Conservation (phyloP, 2,113 vertebrate species). For the Solea senegalensis region DNA sequence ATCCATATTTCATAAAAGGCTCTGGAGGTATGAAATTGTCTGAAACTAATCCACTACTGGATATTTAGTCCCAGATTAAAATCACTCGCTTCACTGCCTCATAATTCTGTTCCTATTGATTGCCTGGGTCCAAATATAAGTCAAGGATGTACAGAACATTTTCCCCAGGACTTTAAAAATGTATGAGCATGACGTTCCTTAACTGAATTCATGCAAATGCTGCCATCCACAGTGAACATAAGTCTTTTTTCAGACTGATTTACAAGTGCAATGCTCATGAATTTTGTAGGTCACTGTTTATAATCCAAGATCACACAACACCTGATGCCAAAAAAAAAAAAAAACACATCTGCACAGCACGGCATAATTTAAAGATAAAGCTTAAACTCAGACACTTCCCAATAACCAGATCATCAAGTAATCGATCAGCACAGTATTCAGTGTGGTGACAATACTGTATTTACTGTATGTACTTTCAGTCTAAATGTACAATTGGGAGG, state of each 20-base stretch:
- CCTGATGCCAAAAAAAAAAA: not conserved
- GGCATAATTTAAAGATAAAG: slow-evolving; percentile 20
- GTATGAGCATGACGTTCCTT: slow-evolving; percentile 48
- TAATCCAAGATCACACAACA: not conserved
- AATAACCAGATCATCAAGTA: too few relatives aligned
- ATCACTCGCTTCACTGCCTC: slow-evolving; percentile 80
- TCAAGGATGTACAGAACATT: slow-evolving; percentile 74
- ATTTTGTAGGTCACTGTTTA: slow-evolving; percentile 24
- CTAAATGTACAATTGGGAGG: too few relatives aligned
- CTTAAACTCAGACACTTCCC: too few relatives aligned
- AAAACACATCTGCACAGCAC: slow-evolving; percentile 20
- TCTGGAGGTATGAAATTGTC: slow-evolving; percentile 82
- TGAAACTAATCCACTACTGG: slow-evolving; percentile 86
- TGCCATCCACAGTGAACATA: slow-evolving; percentile 30
- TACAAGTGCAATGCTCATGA: slow-evolving; percentile 1
- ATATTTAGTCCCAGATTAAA: slow-evolving; percentile 88
- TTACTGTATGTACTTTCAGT: too few relatives aligned
- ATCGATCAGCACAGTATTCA: too few relatives aligned
- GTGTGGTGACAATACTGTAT: too few relatives aligned
- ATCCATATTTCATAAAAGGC: slow-evolving; percentile 87
- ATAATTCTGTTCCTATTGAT: slow-evolving; percentile 84
- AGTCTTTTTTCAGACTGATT: slow-evolving; percentile 21
- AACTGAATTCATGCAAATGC: slow-evolving; percentile 52
- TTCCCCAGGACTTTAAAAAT: slow-evolving; percentile 62
- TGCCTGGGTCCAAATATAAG: slow-evolving; percentile 78